Percentiles rank a stretch among this genome's conserved stretches.
Conservation (phyloP, 2,113 vertebrate genomes). For the Irena cyanogastra region DNA sequence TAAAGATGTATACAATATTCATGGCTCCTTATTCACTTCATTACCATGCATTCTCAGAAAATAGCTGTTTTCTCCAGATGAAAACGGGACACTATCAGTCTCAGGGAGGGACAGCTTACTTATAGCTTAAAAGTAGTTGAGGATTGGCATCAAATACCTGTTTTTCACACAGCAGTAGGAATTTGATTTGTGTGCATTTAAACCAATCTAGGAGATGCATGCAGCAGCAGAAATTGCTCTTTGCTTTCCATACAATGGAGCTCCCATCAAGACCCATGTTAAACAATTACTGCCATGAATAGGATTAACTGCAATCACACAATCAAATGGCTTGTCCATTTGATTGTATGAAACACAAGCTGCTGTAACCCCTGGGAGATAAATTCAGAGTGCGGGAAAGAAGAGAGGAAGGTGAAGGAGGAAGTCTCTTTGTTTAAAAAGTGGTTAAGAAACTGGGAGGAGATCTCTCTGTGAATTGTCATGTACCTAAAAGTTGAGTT, state of each 20-base stretch:
- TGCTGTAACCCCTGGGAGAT: background rate
- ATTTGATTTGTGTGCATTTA: background rate
- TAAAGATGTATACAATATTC: background rate
- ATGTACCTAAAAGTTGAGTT: background rate
- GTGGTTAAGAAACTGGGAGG: background rate
- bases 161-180: background rate
- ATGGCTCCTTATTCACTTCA: background rate
- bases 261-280: background rate
- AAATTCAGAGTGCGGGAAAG: background rate
- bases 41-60: slow-evolving; percentile 36
- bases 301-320: background rate
- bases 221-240: background rate
- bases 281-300: background rate
- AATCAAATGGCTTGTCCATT: background rate
- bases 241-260: background rate
- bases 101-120: background rate
- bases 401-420: background rate
- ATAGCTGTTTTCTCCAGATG: slow-evolving; percentile 11
- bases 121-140: background rate
- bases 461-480: background rate
- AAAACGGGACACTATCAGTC: background rate
- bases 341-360: background rate
- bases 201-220: background rate
- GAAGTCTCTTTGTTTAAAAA: background rate
- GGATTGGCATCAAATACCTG: background rate